Evolutionary conservation across 2,797 vertebrate genomes (phyloP).

Genomic region (Percopsis omiscomaycus): DNA sequence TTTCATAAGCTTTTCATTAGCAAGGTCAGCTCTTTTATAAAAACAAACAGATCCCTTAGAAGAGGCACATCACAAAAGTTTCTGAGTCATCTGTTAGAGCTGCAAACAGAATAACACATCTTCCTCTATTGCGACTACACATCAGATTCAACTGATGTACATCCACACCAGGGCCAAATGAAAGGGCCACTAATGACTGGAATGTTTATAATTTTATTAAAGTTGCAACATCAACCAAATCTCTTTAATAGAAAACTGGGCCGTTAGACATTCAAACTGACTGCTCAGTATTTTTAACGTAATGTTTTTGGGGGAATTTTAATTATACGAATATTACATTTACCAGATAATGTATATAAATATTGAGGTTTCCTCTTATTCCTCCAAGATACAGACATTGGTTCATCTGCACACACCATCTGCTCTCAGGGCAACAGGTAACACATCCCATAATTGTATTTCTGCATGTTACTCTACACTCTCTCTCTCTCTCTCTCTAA

Average conservation of each 20-base stretch:
- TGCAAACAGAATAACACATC: neutral
- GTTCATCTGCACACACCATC: constrained; percentile 15
- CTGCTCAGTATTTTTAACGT: neutral
- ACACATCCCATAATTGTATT: constrained; percentile 5
- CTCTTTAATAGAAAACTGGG: neutral
- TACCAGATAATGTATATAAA: neutral
- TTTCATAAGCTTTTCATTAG: neutral
- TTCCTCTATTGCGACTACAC: neutral
- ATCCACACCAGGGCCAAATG: neutral
- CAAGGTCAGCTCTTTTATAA: neutral
- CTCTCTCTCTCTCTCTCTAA: neutral
- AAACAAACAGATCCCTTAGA: too few species aligned
- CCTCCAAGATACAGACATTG: constrained; percentile 9
- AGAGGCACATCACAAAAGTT: too few species aligned
- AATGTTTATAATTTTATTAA: neutral
- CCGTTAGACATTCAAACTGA: neutral
- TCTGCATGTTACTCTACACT: constrained; percentile 14
- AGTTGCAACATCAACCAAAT: neutral
- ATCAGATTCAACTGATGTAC: neutral
- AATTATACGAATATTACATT: too few species aligned
- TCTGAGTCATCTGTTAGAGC: neutral
- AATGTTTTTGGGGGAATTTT: too few species aligned
- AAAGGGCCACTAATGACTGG: neutral
- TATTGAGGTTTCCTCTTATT: constrained; percentile 22
- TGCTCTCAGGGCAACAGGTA: constrained; percentile 21